phyloP scores from a whole-genome alignment of 2,888 invertebrate species.

The Cerastoderma edule region DNA sequence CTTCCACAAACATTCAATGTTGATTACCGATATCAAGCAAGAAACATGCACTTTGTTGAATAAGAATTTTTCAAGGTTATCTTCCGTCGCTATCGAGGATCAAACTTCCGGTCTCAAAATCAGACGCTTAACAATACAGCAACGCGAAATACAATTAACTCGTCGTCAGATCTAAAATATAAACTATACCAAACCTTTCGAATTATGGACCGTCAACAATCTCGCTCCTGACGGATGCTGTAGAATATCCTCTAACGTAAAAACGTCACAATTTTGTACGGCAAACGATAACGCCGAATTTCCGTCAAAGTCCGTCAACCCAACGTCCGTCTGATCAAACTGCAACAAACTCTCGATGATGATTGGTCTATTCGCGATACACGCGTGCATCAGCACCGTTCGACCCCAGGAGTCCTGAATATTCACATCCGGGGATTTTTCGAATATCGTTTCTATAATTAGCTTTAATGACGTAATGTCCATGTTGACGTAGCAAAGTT shows the following conservation, averaged over 20 bases:
- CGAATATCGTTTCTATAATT: constrained; percentile 60
- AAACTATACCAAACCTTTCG: no score
- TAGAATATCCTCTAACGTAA: constrained; percentile 64
- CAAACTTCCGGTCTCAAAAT: no score
- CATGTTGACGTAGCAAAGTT: constrained; percentile 68
- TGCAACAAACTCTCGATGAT: constrained; percentile 65
- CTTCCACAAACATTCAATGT: no score
- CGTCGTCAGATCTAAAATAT: no score
- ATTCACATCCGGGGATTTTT: constrained; percentile 65
- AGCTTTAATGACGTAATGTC: constrained; percentile 44
- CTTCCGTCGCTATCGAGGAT: no score
- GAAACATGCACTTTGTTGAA: no score
- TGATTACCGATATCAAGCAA: no score
- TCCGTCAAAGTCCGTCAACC: constrained; percentile 71
- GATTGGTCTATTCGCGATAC: constrained; percentile 65
- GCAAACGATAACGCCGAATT: constrained; percentile 72
- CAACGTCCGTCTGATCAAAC: constrained; percentile 60
- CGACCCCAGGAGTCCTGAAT: constrained; percentile 70
- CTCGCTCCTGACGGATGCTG: constrained; percentile 53
- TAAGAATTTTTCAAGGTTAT: no score
- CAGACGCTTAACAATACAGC: no score
- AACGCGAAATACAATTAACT: no score
- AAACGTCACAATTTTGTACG: constrained; percentile 61
- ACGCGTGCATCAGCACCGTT: constrained; percentile 75
- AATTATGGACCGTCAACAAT: constrained; percentile 52